These are phyloP conservation scores for Diarsia dahlii DNA, from an alignment of 2,888 invertebrate genomes.

Conservation along the genomic window DNA sequence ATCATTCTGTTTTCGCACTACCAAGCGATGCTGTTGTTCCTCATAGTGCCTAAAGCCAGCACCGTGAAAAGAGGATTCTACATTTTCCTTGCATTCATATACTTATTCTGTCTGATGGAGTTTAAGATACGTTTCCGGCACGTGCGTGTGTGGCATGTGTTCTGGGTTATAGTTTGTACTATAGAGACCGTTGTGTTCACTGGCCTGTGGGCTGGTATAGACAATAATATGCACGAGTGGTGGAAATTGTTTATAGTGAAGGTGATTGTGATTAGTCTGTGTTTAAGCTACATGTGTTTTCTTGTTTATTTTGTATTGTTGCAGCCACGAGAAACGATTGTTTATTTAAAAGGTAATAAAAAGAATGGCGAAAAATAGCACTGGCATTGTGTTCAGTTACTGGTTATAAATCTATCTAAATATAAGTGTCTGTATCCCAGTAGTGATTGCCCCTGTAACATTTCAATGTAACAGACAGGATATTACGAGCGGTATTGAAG, in stretches of 20 bases:
- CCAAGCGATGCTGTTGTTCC: conserved; percentile 91
- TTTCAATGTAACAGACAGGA: conserved; percentile 65
- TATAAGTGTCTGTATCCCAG: conserved; percentile 9
- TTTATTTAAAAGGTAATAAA: conserved; percentile 80
- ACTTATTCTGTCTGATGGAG: conserved; percentile 94
- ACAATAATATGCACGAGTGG: conserved; percentile 91
- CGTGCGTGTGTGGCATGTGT: conserved; percentile 92
- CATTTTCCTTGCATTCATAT: conserved; percentile 93
- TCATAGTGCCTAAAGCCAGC: conserved; percentile 92
- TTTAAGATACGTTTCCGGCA: conserved; percentile 95
- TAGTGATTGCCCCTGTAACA: conserved; percentile 45
- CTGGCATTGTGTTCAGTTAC: conserved; percentile 16
- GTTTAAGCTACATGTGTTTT: conserved; percentile 91
- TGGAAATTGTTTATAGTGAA: conserved; percentile 93
- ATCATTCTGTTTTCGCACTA: conserved; percentile 92
- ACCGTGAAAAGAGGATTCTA: conserved; percentile 91
- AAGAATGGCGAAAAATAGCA: conserved; percentile 54
- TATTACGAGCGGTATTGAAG: conserved; percentile 48
- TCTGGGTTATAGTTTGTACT: conserved; percentile 92
- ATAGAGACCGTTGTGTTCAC: conserved; percentile 93
- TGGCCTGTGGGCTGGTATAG: conserved; percentile 91
- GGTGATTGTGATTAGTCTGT: conserved; percentile 91
- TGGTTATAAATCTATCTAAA: conserved; percentile 2
- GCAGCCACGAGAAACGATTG: conserved; percentile 91
- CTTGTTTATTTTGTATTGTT: conserved; percentile 92